phyloP scores from a whole-genome alignment of 2,797 vertebrate genomes.

The Rachycentron canadum region DNA sequence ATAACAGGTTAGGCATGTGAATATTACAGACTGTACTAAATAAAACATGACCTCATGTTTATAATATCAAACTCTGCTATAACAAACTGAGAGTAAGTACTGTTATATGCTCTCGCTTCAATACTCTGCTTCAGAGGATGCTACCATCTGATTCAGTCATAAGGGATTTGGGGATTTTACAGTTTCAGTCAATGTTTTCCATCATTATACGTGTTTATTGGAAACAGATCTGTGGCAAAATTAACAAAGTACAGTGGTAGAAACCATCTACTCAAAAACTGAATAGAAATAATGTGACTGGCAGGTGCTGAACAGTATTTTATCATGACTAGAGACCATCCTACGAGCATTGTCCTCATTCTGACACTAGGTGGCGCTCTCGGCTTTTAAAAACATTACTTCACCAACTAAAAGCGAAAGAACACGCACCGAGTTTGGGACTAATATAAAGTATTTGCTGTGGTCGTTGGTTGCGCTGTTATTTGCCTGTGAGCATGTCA shows the following conservation, averaged over 20 bases:
- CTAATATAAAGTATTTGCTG: slow-evolving; percentile 25
- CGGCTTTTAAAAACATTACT: neutral
- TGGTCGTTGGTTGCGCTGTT: neutral
- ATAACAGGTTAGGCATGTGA: neutral
- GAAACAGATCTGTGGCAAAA: neutral
- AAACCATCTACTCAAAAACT: neutral
- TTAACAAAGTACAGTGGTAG: neutral
- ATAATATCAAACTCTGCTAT: neutral
- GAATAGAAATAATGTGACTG: neutral
- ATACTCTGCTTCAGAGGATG: neutral
- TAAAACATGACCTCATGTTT: neutral
- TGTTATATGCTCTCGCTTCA: neutral
- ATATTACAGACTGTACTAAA: neutral
- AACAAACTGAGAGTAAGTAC: too few relatives aligned
- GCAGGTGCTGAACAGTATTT: neutral
- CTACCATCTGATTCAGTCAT: neutral
- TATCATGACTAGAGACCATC: neutral
- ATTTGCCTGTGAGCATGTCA: neutral
- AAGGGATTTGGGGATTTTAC: neutral
- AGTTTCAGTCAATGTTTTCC: neutral
- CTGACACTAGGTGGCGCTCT: slow-evolving; percentile 56
- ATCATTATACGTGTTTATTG: neutral
- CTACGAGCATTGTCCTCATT: neutral
- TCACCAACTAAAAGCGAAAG: neutral
- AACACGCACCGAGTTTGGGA: slow-evolving; percentile 1